Base-by-base conservation (phyloP, 2,888 invertebrate genomes). In the Folsomia candida region DNA sequence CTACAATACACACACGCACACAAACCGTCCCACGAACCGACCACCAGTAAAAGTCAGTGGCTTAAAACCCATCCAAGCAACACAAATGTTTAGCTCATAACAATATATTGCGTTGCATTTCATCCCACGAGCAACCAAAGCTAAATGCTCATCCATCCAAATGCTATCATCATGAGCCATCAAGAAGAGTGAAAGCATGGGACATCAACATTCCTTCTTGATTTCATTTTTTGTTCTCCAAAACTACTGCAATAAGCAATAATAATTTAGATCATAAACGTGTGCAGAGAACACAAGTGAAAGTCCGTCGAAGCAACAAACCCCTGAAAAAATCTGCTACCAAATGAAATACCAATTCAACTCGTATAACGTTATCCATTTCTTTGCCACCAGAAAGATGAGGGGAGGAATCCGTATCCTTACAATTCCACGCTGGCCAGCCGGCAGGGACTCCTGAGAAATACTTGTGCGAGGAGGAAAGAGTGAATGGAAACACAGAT, bases 211-310 rank as follows among this genome's bases (percentile, higher is more conserved):
- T 37, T 64, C 63, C 37, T 64, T 37, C 63, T 47, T 64, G 63
- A 64, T 47, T 64, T 64, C 63, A 64, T 64, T 64, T 64, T 64
- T 64, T 28, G 47, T 6, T 37, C 62, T 26, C 63, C 24, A 64
- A 64, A 64, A 51, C 27, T 37, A 51, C 51, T 64, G 63, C 63
- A 64, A 64, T 64, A 64, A 64, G 28, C 63, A 64, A 64, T 64
- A 64, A 64, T 64, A 64, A 64, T 64, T 22, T 20, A 25, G 63
- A 25, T 22, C 63, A 64, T 64, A 64, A 64, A 64, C 63, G 51
- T 54, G 54, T 6, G n/a, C 54, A 14, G 54, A 14, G 37, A 37
- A 37, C 37, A 9, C 4, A 37, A 54, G 54, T 54, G 54, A 54
- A 22, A 54, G 20, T 22, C 20, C 11, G 22, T 14, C 11, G n/a